Evolutionary conservation across 1,140 invertebrate species (phyloP).

Genomic region (Aphidius gifuensis): DNA sequence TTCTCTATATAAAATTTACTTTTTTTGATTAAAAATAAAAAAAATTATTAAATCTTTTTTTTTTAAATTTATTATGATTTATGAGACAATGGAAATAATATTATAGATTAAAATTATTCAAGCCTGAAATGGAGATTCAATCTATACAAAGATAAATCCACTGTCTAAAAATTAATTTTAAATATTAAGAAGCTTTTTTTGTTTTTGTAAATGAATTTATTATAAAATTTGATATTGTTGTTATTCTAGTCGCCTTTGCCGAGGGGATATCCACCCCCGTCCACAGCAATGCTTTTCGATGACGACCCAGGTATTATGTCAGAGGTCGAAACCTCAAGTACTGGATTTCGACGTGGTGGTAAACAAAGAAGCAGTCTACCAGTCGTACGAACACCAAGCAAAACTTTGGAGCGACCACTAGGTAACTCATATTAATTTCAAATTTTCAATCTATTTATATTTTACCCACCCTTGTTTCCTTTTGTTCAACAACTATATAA

Average conservation of each 20-base stretch:
- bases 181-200: conserved; percentile 13
- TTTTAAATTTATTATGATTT: too few species aligned
- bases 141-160: too few species aligned
- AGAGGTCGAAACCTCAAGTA: conserved; percentile 91
- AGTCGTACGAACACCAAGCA: conserved; percentile 90
- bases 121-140: too few species aligned
- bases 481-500: too few species aligned
- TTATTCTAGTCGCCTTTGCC: conserved; percentile 64
- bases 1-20: too few species aligned
- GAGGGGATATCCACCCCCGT: conserved; percentile 69
- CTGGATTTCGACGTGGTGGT: conserved; percentile 83
- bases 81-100: too few species aligned
- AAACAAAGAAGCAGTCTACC: conserved; percentile 90
- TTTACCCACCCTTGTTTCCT: too few species aligned
- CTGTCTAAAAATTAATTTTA: conserved; percentile 25
- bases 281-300: conserved; percentile 77
- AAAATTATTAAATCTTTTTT: too few species aligned
- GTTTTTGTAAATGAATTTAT: conserved; percentile 20
- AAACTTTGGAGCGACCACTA: conserved; percentile 85
- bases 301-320: conserved; percentile 97
- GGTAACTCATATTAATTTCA: conserved; percentile 59
- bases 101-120: too few species aligned
- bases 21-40: too few species aligned
- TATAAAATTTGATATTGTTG: conserved; percentile 30
- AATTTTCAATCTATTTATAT: not conserved